Conservation (phyloP, 2,113 vertebrate genomes). For the Malurus melanocephalus region DNA sequence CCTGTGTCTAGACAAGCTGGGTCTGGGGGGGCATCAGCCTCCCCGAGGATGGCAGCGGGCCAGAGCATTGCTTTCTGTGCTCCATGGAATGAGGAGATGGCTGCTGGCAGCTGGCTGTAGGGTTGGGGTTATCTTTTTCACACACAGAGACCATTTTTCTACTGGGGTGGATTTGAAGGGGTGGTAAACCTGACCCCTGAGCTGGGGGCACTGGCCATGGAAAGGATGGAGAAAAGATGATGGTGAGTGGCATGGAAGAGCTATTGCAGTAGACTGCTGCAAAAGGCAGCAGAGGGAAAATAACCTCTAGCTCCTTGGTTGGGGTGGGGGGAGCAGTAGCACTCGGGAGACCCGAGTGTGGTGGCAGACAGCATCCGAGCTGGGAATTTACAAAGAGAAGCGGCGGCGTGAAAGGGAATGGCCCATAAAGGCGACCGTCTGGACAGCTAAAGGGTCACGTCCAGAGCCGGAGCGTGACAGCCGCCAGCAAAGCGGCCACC, state of each 20-base stretch:
- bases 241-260: neutral
- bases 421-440: neutral
- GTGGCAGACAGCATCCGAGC: neutral
- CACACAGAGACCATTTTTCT: neutral
- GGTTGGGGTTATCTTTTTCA: neutral
- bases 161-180: neutral
- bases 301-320: neutral
- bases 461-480: neutral
- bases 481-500: neutral
- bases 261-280: neutral
- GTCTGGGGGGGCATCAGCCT: neutral
- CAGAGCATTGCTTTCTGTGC: neutral
- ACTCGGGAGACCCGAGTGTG: neutral
- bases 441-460: neutral
- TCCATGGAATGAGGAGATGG: neutral
- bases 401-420: neutral
- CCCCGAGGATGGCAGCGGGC: neutral
- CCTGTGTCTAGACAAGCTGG: slow-evolving; percentile 15
- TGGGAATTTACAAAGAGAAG: neutral
- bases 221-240: neutral
- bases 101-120: neutral
- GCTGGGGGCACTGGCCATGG: neutral
- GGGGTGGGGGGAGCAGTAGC: rapidly evolving
- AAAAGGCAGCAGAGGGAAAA: neutral
- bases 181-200: neutral